phyloP scores from a whole-genome alignment of 2,888 invertebrate species.

The Hirtodrosophila confusa region DNA sequence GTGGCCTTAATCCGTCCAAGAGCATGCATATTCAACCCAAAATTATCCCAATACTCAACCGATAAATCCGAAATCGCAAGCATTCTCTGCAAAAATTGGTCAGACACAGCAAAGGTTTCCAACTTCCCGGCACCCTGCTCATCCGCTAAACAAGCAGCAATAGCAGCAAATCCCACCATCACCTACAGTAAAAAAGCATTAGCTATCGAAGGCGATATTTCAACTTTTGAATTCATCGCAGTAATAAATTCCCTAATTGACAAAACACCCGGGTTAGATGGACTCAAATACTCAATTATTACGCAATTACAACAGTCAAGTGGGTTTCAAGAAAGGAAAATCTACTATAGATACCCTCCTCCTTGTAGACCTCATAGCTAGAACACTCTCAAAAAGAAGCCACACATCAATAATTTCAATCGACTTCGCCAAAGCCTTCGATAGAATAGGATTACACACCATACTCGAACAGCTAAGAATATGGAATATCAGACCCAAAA shows the following conservation, averaged over 20 bases:
- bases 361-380: conserved; percentile 1
- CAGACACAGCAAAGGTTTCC: background rate
- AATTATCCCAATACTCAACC: conserved; percentile 12
- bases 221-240: background rate
- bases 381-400: conserved; percentile 2
- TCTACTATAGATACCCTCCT: conserved; percentile 2
- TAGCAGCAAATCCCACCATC: background rate
- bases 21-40: conserved; percentile 1
- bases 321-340: conserved; percentile 4
- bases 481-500: conserved; percentile 6
- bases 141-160: too few species aligned
- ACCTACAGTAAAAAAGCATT: background rate
- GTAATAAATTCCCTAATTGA: conserved; percentile 1
- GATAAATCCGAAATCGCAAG: conserved; percentile 13
- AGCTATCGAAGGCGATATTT: too few species aligned
- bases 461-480: too few species aligned
- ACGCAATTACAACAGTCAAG: background rate
- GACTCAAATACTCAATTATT: background rate
- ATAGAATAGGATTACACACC: too few species aligned
- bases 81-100: conserved; percentile 7
- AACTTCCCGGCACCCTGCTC: background rate
- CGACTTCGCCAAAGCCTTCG: too few species aligned
- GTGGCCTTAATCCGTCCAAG: background rate
- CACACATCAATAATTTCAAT: too few species aligned
- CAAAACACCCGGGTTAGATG: conserved; percentile 6